Base-by-base conservation (phyloP, 2,888 invertebrate genomes). In the Branchellion lobata region DNA sequence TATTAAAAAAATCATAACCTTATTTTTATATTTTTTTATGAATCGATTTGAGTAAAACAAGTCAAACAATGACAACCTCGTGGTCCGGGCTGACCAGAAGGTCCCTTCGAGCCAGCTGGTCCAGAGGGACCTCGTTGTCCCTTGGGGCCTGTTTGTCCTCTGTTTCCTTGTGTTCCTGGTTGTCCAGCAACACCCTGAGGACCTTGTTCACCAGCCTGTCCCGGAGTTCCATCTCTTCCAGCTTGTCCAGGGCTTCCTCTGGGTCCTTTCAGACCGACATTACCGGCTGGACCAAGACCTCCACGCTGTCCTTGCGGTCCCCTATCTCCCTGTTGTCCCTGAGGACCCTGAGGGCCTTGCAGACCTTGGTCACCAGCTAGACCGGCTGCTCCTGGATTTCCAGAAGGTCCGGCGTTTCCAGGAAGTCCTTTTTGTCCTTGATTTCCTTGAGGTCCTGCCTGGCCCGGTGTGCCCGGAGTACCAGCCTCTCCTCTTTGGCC, bases 381-480 rank as follows among this genome's bases (percentile, higher is more conserved):
- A 31, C 72, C 72, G 21, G 2, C 21, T 1, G 36, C 33, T n/a
- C 72, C 72, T 24, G 36, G 27, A 57, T 8, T 57, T 3, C 61
- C 81, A 47, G 34, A 61, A 36, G 53, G 27, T 24, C 81, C 81
- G 31, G 31, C 34, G 24, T 5, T 31, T n/a, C 81, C 79, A 24
- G 34, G 69, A 8, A 18, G 5, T 40, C 82, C 82, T 36, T 27
- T 36, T 47, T 80, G 47, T 18, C 86, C 86, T 33, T 71, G 79
- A 27, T 84, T 84, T 77, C 86, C 86, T 27, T 82, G 77, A 65
- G 83, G 84, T 81, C 86, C 86, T 31, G 68, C 53, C 18, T 24
- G 24, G 29, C 82, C 82, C 31, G 53, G 40, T 53, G 80, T 34
- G 21, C 86, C 86, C 33, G 74, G 79, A 27, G 84, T 84, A 74